Evolutionary conservation across 2,797 vertebrate genomes (phyloP).

Genomic region (Neosilurus mollespiculum): DNA sequence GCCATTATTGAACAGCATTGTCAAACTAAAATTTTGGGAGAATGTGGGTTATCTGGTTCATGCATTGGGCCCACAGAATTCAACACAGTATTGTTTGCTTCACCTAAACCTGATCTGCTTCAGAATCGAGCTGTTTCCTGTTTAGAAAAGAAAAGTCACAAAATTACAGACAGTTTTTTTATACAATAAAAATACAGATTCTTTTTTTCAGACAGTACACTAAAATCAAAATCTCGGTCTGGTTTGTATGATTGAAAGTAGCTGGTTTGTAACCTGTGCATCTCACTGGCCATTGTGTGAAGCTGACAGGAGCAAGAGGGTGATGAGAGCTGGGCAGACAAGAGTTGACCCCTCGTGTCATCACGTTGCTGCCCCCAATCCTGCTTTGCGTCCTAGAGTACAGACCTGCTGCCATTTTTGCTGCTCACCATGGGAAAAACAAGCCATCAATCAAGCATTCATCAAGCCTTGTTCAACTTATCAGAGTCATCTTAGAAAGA

Average conservation of each 20-base stretch:
- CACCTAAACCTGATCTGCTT: background rate
- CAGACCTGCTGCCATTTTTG: conserved; percentile 38
- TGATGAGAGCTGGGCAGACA: conserved; percentile 39
- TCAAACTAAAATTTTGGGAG: no score
- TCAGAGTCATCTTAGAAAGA: conserved; percentile 47
- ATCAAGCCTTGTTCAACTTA: conserved; percentile 67
- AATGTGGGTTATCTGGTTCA: no score
- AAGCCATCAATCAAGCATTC: conserved; percentile 67
- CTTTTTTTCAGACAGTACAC: background rate
- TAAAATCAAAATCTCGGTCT: background rate
- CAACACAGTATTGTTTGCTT: no score
- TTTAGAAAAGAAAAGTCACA: background rate
- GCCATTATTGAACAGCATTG: no score
- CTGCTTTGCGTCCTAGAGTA: conserved; percentile 60
- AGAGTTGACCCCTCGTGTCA: conserved; percentile 46
- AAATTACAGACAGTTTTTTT: background rate
- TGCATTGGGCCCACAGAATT: no score
- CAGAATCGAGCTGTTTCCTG: background rate
- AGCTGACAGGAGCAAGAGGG: conserved; percentile 34
- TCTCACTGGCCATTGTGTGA: conserved; percentile 16
- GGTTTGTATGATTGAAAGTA: conserved; percentile 2
- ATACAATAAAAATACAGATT: background rate
- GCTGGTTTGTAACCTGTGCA: background rate
- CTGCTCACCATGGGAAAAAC: conserved; percentile 50
- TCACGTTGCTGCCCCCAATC: conserved; percentile 54